Conservation (phyloP, 2,797 vertebrate species). For the Corythornis leucogaster region DNA sequence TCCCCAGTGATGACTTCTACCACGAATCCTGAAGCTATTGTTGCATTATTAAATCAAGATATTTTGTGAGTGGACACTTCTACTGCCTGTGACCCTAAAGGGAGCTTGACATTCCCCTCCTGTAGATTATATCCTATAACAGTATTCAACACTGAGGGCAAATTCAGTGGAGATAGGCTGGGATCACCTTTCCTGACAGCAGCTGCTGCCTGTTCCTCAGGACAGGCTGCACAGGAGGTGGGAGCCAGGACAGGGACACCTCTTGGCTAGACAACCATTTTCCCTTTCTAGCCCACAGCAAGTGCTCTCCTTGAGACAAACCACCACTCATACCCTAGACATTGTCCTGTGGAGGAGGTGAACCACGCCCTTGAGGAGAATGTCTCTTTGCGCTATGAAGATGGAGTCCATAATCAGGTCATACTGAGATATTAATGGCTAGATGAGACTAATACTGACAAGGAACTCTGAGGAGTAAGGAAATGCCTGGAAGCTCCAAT, state of each 20-base stretch:
- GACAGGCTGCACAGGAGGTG: background rate
- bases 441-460: background rate
- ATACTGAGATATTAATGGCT: background rate
- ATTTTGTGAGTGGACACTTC: background rate
- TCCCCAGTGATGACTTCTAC: background rate
- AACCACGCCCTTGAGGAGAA: background rate
- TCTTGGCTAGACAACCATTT: background rate
- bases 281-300: background rate
- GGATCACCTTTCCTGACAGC: background rate
- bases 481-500: background rate
- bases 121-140: background rate
- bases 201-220: background rate
- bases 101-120: background rate
- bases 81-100: background rate
- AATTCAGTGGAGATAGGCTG: background rate
- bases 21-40: background rate
- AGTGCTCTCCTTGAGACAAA: background rate
- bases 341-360: background rate
- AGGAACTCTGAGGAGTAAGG: background rate
- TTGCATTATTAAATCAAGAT: background rate
- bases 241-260: background rate
- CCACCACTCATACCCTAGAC: background rate
- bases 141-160: background rate
- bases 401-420: background rate
- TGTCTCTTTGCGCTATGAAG: background rate